These are phyloP conservation scores for Macrobrachium rosenbergii DNA, from an alignment of 1,140 invertebrate species.

Conservation along the genomic window DNA sequence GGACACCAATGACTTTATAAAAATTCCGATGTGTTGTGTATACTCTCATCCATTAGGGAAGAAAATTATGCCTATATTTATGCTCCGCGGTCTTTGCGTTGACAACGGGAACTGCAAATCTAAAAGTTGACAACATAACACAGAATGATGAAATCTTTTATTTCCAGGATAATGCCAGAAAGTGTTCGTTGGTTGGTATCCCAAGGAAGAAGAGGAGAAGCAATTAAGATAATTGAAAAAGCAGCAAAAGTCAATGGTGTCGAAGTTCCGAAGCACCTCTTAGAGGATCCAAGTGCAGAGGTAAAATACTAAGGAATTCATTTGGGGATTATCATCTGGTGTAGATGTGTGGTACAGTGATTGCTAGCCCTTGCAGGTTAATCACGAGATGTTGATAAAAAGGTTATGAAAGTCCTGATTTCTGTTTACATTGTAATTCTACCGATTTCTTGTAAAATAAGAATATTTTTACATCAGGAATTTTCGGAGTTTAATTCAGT, in stretches of 20 bases:
- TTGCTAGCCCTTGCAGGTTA: neutral
- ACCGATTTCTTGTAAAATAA: neutral
- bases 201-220: constrained; percentile 69
- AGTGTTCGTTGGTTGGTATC: constrained; percentile 72
- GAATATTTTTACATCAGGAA: neutral
- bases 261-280: constrained; percentile 54
- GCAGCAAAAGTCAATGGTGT: constrained; percentile 68
- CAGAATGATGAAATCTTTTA: too few relatives aligned
- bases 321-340: neutral
- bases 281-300: constrained; percentile 41
- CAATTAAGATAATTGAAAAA: constrained; percentile 68
- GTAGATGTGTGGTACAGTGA: neutral
- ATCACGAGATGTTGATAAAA: too few relatives aligned
- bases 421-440: neutral
- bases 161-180: constrained; percentile 70
- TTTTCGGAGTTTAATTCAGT: too few relatives aligned
- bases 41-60: too few relatives aligned
- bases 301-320: neutral
- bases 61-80: too few relatives aligned
- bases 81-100: too few relatives aligned
- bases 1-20: too few relatives aligned
- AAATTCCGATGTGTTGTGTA: too few relatives aligned
- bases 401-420: neutral
- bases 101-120: too few relatives aligned
- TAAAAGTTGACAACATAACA: too few relatives aligned